Evolutionary conservation across 2,113 vertebrate genomes (phyloP).

Genomic region (Verasper variegatus): DNA sequence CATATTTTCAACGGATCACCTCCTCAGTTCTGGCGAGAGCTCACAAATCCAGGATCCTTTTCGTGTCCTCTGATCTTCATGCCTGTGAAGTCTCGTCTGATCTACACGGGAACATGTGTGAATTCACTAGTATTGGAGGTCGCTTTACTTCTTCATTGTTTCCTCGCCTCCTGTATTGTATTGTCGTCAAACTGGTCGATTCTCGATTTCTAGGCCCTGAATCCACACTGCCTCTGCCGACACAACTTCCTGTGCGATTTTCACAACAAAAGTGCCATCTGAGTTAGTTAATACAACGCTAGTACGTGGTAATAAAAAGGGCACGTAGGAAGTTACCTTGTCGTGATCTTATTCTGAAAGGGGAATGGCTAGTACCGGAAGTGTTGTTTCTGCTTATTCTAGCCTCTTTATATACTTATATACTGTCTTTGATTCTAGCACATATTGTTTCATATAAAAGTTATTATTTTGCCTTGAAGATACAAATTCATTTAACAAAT

Average conservation of each 20-base stretch:
- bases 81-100: no score
- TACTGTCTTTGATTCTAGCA: neutral
- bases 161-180: no score
- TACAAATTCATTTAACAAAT: no score
- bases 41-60: neutral
- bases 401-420: neutral
- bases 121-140: neutral
- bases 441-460: no score
- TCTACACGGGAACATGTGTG: neutral
- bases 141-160: neutral
- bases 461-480: no score
- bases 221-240: no score
- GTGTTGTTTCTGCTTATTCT: neutral
- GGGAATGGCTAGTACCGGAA: neutral
- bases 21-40: neutral
- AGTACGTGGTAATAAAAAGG: neutral
- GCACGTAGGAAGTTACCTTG: neutral
- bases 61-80: neutral
- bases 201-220: neutral
- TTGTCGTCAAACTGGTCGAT: conserved; percentile 12
- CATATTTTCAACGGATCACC: neutral
- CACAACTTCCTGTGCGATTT: neutral
- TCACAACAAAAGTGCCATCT: conserved; percentile 10
- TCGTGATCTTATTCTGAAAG: conserved; percentile 43
- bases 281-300: neutral